Evolutionary conservation across 2,888 invertebrate species (phyloP).

Genomic region (Rhabditoides inermis): DNA sequence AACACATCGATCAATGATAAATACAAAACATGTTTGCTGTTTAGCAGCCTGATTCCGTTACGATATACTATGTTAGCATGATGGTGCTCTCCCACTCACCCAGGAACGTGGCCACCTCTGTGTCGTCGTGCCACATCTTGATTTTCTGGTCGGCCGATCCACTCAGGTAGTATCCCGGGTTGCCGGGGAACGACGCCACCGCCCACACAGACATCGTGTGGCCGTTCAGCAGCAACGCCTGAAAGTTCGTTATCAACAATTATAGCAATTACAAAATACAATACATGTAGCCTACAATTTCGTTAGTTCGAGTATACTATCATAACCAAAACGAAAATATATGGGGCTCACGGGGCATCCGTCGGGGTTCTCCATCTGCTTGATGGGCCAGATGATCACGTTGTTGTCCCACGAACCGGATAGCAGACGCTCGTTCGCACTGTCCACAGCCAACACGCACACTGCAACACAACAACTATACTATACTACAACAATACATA

Average conservation of each 20-base stretch:
- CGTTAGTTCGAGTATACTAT: no score
- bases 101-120: constrained; percentile 63
- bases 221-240: constrained; percentile 57
- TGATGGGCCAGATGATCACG: constrained; percentile 70
- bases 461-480: constrained; percentile 51
- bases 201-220: constrained; percentile 76
- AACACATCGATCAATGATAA: constrained; percentile 14
- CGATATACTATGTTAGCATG: constrained; percentile 9
- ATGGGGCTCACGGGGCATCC: no score
- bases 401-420: constrained; percentile 90
- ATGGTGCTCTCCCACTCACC: constrained; percentile 57
- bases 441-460: constrained; percentile 55
- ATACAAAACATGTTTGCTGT: background rate
- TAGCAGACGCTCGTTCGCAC: constrained; percentile 61
- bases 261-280: background rate
- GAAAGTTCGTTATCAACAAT: constrained; percentile 2
- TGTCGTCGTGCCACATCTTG: constrained; percentile 71
- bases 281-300: no score
- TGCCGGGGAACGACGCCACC: constrained; percentile 50
- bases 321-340: background rate
- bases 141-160: constrained; percentile 87
- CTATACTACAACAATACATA: background rate
- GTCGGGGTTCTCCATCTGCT: no score
- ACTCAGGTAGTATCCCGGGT: constrained; percentile 61
- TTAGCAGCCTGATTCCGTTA: background rate